Evolutionary conservation across 1,140 invertebrate species (phyloP), one percentile per base, ranked within the genome.

Genomic region (Samia ricini): DNA sequence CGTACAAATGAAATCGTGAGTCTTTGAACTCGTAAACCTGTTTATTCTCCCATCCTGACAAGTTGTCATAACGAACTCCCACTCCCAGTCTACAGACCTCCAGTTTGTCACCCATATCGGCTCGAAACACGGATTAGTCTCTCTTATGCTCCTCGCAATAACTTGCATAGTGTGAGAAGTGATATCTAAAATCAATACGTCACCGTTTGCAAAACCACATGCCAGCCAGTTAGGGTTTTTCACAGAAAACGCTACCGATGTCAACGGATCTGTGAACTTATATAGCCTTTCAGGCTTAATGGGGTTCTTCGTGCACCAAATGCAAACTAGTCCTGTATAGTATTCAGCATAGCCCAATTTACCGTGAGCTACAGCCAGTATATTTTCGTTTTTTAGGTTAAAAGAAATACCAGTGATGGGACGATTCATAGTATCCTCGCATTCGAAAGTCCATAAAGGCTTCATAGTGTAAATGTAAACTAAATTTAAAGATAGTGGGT

Each of bases 261-360:
- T 95, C 0, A 97, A 92, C 0, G 95, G 93, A 68, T 92, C 92
- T 10, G 93, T 76, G 65, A 96, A 96, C 7, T 85, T 63, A 75
- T 94, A 97, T 0, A 92, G 74, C 68, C 94, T 91, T 79, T 97
- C 97, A 0, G 96, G 96, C 72, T 95, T 94, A 8, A 93, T 93
- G 0, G 97, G 96, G 86, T 97, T 98, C 89, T 98, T 98, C 0
- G 97, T 94, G 66, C 93, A 94, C 95, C 95, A 98, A 65, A 97
- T 91, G 52, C 95, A 92, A 1, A 98, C 90, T n/a, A 95, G 71
- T 1, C 96, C 96, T 54, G 88, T 83, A 8, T 65, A 82, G 2
- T 66, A 68, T 33, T 93, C 91, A 4, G 85, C 81, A 71, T 90
- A 93, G 52, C 90, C 90, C 64, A 91, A 94, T 62, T 94, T 92